Evolutionary conservation across 2,888 invertebrate species (phyloP).

Genomic region (Lepidocyrtinus sp.): DNA sequence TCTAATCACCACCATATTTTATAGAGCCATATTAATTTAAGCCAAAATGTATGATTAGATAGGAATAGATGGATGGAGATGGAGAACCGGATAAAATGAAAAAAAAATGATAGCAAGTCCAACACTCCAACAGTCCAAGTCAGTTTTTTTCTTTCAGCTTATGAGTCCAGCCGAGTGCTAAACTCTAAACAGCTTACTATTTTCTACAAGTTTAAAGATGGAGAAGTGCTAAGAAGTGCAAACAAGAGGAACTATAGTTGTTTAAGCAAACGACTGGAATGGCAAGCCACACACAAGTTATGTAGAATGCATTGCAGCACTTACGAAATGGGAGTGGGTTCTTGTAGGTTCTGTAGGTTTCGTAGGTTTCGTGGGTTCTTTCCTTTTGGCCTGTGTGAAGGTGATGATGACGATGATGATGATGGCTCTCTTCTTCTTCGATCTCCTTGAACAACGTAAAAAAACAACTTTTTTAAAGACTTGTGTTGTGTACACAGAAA

Average conservation of each 20-base stretch:
- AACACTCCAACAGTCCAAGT: background rate
- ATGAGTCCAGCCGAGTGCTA: background rate
- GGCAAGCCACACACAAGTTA: conserved; percentile 30
- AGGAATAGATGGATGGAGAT: too few relatives aligned
- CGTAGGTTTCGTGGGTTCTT: too few relatives aligned
- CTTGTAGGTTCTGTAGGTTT: too few relatives aligned
- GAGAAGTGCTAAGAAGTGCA: background rate
- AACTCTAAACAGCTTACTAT: too few relatives aligned
- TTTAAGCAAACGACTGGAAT: conserved; percentile 42
- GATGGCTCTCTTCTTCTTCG: conserved; percentile 56
- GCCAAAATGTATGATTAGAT: too few relatives aligned
- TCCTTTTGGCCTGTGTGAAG: too few relatives aligned
- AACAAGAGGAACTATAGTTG: too few relatives aligned
- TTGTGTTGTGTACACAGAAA: conserved; percentile 16
- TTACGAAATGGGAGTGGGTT: background rate
- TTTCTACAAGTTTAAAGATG: too few relatives aligned
- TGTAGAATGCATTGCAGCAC: background rate
- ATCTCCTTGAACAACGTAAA: conserved; percentile 29
- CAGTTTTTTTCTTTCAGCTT: background rate
- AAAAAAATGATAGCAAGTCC: conserved; percentile 25
- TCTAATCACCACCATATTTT: too few relatives aligned
- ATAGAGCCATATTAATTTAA: too few relatives aligned
- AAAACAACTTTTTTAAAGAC: background rate
- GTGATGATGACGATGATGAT: conserved; percentile 27
- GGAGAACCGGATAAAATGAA: conserved; percentile 49